Conservation (phyloP, 2,888 invertebrate genomes). For the Parnassius glacialis region DNA sequence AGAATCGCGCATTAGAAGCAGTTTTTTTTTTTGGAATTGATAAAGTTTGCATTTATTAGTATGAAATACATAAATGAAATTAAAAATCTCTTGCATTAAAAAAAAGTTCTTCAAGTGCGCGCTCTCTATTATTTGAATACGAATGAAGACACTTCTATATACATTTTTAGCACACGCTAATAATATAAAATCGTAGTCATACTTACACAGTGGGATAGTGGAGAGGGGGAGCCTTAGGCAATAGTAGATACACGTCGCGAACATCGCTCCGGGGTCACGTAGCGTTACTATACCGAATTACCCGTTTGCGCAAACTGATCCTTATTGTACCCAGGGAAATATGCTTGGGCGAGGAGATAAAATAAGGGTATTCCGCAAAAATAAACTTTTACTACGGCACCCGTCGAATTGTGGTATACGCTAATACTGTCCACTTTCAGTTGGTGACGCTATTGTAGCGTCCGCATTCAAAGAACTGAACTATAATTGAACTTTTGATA, state of each 20-base stretch:
- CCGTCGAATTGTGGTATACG: conserved; percentile 11
- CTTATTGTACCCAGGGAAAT: conserved; percentile 67
- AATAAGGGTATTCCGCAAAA: conserved; percentile 49
- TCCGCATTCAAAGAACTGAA: not conserved
- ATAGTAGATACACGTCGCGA: conserved; percentile 68
- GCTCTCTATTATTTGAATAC: no score
- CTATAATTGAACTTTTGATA: no score
- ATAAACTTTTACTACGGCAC: conserved; percentile 52
- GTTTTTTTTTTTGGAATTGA: no score
- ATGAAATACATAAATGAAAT: no score
- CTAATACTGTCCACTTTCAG: conserved; percentile 5
- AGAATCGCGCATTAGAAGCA: no score
- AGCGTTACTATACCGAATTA: conserved; percentile 48
- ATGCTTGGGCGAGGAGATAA: conserved; percentile 41
- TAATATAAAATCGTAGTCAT: conserved; percentile 65
- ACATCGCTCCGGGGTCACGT: conserved; percentile 72
- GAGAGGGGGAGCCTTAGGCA: conserved; percentile 62
- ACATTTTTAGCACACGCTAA: conserved; percentile 31
- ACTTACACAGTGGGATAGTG: conserved; percentile 59
- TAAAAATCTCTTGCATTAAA: no score
- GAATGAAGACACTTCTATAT: conserved; percentile 27
- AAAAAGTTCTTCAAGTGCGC: no score
- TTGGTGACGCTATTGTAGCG: not conserved
- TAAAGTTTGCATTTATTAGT: no score
- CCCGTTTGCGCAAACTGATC: conserved; percentile 33